Percentiles rank a stretch among this genome's conserved stretches.
Evolutionary conservation across 2,888 invertebrate genomes (phyloP).

Genomic region (Trissoscelio sp.): DNA sequence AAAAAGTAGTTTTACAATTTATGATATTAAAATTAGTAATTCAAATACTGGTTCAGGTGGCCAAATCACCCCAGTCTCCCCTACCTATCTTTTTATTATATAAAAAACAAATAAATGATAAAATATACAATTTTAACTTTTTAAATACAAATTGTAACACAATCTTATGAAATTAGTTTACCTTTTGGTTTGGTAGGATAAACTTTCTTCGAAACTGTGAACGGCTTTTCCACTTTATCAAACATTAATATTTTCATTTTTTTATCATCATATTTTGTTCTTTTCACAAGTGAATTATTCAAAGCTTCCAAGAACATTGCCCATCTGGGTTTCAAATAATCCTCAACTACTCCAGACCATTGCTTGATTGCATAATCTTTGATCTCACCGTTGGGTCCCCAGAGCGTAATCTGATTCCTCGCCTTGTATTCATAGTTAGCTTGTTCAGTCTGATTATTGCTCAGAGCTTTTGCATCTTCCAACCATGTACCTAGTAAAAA

Average conservation of each 20-base stretch:
- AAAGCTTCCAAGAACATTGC: too few species aligned
- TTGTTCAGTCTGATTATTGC: constrained; percentile 84
- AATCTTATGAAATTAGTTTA: too few species aligned
- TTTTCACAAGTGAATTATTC: constrained; percentile 84
- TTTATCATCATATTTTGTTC: too few species aligned
- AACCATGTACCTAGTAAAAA: constrained; percentile 91
- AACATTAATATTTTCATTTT: constrained; percentile 85
- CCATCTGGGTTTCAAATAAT: constrained; percentile 93
- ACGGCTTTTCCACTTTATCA: constrained; percentile 87
- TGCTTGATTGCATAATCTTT: constrained; percentile 97
- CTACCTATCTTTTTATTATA: too few species aligned
- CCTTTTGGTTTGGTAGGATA: constrained; percentile 84
- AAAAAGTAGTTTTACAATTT: too few species aligned
- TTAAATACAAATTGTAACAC: too few species aligned
- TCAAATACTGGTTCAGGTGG: too few species aligned
- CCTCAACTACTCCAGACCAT: constrained; percentile 88
- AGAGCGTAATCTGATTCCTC: constrained; percentile 95
- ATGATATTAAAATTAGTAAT: too few species aligned
- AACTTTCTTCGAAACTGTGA: constrained; percentile 84
- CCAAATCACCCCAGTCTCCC: too few species aligned
- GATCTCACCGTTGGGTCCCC: constrained; percentile 97
- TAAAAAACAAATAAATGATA: too few species aligned
- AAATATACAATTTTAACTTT: too few species aligned
- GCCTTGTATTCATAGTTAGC: constrained; percentile 90
- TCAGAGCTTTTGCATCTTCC: too few species aligned